Conservation (phyloP, 2,113 vertebrate genomes). For the Eulacestoma nigropectus region DNA sequence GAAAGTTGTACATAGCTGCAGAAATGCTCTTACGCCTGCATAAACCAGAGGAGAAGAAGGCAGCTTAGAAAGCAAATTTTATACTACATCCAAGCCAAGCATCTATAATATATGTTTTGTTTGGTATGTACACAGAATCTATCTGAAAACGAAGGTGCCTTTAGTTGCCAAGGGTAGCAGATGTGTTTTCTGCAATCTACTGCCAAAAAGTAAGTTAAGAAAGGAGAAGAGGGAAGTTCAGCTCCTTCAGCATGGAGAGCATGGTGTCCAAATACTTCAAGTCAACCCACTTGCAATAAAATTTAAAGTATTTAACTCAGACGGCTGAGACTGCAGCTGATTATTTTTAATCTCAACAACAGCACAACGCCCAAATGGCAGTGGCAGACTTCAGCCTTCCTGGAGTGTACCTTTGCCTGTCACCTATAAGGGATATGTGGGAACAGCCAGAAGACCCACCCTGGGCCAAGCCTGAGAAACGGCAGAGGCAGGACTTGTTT, state of each 20-base stretch:
- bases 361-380: rapidly evolving
- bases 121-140: conserved; percentile 41
- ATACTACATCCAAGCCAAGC: background rate
- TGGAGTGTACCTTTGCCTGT: rapidly evolving
- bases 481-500: background rate
- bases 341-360: background rate
- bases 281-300: background rate
- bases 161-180: conserved; percentile 44
- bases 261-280: background rate
- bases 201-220: conserved; percentile 34
- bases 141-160: conserved; percentile 2
- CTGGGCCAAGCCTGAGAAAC: background rate
- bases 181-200: conserved; percentile 27
- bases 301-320: background rate
- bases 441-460: background rate
- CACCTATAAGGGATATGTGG: rapidly evolving
- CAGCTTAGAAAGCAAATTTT: background rate
- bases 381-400: background rate
- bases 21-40: background rate
- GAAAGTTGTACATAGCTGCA: background rate
- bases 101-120: background rate
- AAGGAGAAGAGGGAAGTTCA: conserved; percentile 10
- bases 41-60: background rate
- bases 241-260: background rate
- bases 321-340: background rate